These are phyloP conservation scores for Falco columbarius DNA, from an alignment of 2,797 vertebrate genomes.

Conservation along the genomic window DNA sequence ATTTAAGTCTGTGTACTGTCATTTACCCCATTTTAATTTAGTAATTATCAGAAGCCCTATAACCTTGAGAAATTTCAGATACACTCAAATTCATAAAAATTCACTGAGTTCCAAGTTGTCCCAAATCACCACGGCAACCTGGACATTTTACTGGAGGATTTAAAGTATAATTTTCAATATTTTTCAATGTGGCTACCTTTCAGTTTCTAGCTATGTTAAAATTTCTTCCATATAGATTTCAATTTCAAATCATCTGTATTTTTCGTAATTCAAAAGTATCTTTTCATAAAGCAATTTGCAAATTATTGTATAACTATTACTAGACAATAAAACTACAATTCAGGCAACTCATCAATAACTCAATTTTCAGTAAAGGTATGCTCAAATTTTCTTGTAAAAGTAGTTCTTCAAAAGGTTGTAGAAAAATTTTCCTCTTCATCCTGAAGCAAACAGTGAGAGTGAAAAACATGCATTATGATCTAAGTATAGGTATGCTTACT, in stretches of 20 bases:
- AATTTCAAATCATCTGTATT: not conserved
- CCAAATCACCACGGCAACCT: not conserved
- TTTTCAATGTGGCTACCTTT: not conserved
- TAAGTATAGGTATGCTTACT: not conserved
- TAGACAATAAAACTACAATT: not conserved
- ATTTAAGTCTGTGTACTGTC: not conserved
- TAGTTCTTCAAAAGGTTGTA: not conserved
- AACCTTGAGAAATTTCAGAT: not conserved
- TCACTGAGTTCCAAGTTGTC: not conserved
- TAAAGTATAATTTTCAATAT: not conserved
- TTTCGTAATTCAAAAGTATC: not conserved
- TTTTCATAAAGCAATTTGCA: not conserved
- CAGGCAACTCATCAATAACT: not conserved
- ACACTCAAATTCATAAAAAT: not conserved
- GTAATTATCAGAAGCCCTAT: not conserved
- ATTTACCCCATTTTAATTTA: not conserved
- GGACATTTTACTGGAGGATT: not conserved
- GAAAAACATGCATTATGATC: not conserved
- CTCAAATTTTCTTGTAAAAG: not conserved
- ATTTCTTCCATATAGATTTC: not conserved
- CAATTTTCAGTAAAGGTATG: not conserved
- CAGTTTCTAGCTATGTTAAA: not conserved
- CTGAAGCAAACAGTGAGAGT: not conserved
- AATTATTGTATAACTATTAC: not conserved
- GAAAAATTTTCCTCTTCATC: not conserved